A percentile compares a stretch with the other conserved stretches of the same genome.
phyloP scores from a whole-genome alignment of 1,140 invertebrate species.

The Lordiphosa clarofinis region DNA sequence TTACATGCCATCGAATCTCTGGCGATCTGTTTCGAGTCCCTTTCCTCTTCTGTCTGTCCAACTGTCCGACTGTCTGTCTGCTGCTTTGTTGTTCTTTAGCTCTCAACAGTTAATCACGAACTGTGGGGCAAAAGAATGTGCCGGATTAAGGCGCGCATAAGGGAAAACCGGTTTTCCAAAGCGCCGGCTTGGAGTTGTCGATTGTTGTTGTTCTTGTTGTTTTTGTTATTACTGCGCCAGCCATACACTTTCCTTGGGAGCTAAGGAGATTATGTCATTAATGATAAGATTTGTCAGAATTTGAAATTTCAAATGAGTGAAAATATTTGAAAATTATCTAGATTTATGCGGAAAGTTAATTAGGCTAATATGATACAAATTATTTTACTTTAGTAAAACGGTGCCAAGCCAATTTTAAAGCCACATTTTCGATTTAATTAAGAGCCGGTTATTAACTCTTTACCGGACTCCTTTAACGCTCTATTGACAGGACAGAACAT shows the following conservation, averaged over 20 bases:
- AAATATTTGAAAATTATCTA: too few relatives aligned
- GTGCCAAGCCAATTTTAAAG: too few relatives aligned
- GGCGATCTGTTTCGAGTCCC: slow-evolving; percentile 33
- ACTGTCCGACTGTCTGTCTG: slow-evolving; percentile 5
- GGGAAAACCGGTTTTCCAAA: slow-evolving; percentile 11
- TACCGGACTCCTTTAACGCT: too few relatives aligned
- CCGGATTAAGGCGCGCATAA: slow-evolving; percentile 49
- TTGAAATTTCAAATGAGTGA: too few relatives aligned
- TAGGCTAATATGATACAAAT: too few relatives aligned
- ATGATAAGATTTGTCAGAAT: slow-evolving; percentile 2
- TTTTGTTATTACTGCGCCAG: slow-evolving; percentile 3
- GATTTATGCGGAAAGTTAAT: too few relatives aligned
- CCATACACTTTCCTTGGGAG: slow-evolving; percentile 1
- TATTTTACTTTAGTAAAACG: too few relatives aligned
- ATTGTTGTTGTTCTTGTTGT: slow-evolving; percentile 9
- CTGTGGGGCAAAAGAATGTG: slow-evolving; percentile 54
- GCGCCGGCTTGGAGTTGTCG: slow-evolving; percentile 9
- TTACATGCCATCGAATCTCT: slow-evolving; percentile 69
- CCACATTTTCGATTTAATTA: neutral
- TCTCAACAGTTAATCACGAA: slow-evolving; percentile 75
- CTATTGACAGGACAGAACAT: too few relatives aligned
- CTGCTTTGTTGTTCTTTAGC: slow-evolving; percentile 34
- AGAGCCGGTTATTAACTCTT: neutral
- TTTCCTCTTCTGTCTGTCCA: slow-evolving; percentile 1
- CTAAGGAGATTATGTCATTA: slow-evolving; percentile 12